phyloP scores from a whole-genome alignment of 1,140 invertebrate species.

The Drosophila gunungcola region DNA sequence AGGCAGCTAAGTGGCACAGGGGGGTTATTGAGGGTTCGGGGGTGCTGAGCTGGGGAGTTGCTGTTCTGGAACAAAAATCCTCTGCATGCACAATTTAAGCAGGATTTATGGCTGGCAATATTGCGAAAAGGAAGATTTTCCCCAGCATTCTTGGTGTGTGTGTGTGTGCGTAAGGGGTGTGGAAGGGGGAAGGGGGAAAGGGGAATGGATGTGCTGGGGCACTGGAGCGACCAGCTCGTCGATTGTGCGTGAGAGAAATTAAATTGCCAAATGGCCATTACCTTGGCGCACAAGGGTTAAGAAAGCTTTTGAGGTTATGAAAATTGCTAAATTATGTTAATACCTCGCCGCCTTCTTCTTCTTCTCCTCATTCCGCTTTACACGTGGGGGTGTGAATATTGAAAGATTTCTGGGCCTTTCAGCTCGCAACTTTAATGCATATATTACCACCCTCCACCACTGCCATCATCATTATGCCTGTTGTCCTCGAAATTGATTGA shows the following conservation, averaged over 20 bases:
- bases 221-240: conserved; percentile 59
- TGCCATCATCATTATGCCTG: conserved; percentile 51
- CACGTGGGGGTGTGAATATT: conserved; percentile 55
- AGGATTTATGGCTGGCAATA: conserved; percentile 83
- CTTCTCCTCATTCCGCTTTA: neutral
- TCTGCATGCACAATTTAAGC: conserved; percentile 83
- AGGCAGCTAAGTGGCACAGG: conserved; percentile 52
- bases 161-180: neutral
- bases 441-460: conserved; percentile 22
- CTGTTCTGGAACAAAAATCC: conserved; percentile 82
- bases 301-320: conserved; percentile 66
- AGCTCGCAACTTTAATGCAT: conserved; percentile 34
- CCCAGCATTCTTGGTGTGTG: conserved; percentile 13
- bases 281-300: conserved; percentile 67
- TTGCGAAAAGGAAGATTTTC: conserved; percentile 66
- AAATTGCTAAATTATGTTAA: conserved; percentile 78
- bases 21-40: conserved; percentile 2
- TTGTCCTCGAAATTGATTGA: conserved; percentile 68
- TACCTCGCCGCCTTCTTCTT: conserved; percentile 10
- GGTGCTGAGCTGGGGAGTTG: conserved; percentile 21
- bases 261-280: conserved; percentile 82
- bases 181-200: neutral
- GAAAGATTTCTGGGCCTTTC: conserved; percentile 45
- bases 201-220: neutral
- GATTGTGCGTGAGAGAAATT: conserved; percentile 82